phyloP scores from a whole-genome alignment of 2,888 invertebrate species.

The Saturnia pavonia region DNA sequence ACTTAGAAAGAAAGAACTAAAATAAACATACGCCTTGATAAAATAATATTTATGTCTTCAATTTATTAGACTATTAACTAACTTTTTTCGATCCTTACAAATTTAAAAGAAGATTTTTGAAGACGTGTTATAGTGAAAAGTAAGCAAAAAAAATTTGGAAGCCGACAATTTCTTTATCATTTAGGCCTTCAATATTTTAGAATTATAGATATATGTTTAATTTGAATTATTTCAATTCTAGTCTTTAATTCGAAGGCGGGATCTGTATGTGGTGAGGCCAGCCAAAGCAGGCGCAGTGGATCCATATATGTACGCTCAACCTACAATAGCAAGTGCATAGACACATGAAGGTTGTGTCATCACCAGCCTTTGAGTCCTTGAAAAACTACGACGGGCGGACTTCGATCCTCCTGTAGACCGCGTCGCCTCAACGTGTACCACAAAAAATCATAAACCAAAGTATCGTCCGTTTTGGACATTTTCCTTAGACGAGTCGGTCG shows the following conservation, averaged over 20 bases:
- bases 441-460: conserved; percentile 78
- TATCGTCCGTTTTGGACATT: conserved; percentile 63
- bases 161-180: not conserved
- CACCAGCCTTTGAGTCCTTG: not conserved
- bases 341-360: conserved; percentile 21
- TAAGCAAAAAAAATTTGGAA: not conserved
- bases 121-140: not conserved
- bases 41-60: not conserved
- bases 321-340: conserved; percentile 61
- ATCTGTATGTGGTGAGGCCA: conserved; percentile 83
- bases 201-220: conserved; percentile 40
- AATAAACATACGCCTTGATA: not conserved
- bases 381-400: conserved; percentile 9
- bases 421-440: conserved; percentile 35
- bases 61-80: not conserved
- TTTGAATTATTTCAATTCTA: conserved; percentile 72
- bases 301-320: conserved; percentile 83
- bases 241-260: conserved; percentile 83
- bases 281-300: conserved; percentile 79
- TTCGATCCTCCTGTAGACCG: conserved; percentile 26
- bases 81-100: not conserved
- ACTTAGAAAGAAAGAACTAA: not conserved
- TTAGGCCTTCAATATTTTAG: not conserved
- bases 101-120: not conserved
- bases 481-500: conserved; percentile 59